Base-by-base conservation (phyloP, 92 coral and sea anemone genomes). In the Actinostola sp. region DNA sequence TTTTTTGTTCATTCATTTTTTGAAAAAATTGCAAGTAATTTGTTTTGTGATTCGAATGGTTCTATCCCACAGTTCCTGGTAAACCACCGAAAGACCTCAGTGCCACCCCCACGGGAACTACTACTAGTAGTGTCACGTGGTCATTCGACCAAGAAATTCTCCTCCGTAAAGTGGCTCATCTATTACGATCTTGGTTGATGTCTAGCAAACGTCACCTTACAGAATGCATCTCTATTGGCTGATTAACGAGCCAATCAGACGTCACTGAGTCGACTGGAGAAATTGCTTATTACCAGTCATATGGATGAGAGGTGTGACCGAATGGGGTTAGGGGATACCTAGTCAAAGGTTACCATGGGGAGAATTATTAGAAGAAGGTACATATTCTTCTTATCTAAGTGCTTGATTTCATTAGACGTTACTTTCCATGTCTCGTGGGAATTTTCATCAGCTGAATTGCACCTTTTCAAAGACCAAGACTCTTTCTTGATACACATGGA, bases 331-430 rank as follows among this genome's bases (percentile, higher is more conserved):
- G 8, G 92, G 92, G 55, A 45, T 62, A 32, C 70, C 48, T 44
- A 83, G 72, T 50, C 51, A 21, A 71, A 54, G 69, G 33, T 80
- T 50, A 29, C 32, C 6, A 71, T 76, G 19, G 61, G 64, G 21
- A 88, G n/a, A n/a, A n/a, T n/a, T 84, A 11, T 29, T 84, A 62
- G 89, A 84, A 57, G 84, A 74, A 64, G 86, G 93, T 84, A 60
- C 36, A 48, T 3, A 66, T 10, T 8, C 2, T 3, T 14, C 3
- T 24, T 61, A 31, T 61, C 7, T 1, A 11, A n/a, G n/a, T n/a
- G n/a, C n/a, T n/a, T n/a, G n/a, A n/a, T n/a, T n/a, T n/a, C n/a
- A n/a, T n/a, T n/a, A n/a, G n/a, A n/a, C n/a, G n/a, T n/a, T n/a
- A n/a, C n/a, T n/a, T n/a, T n/a, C n/a, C n/a, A n/a, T n/a, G n/a